Conservation (phyloP, 1,140 invertebrate species). For the Palaemon carinicauda region DNA sequence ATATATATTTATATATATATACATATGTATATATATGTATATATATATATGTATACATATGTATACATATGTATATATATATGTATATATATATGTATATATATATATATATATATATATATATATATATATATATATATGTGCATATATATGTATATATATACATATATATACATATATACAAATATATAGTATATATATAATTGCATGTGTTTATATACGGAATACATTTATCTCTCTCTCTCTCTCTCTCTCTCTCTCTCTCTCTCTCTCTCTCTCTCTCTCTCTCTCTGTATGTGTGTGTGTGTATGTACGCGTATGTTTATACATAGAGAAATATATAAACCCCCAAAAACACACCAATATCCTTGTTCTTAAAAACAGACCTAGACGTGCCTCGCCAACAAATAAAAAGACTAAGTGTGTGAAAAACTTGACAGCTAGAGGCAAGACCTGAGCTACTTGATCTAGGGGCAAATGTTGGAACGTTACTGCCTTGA, state of each 20-base stretch:
- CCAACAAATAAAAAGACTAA: too few species aligned
- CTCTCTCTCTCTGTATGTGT: background rate
- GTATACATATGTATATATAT: background rate
- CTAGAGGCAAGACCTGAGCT: too few species aligned
- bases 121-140: background rate
- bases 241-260: too few species aligned
- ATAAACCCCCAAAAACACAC: background rate
- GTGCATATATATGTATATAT: background rate
- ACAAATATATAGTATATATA: background rate
- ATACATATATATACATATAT: background rate
- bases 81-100: background rate
- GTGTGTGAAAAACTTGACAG: too few species aligned
- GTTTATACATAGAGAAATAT: background rate
- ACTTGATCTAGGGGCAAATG: too few species aligned
- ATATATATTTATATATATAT: background rate
- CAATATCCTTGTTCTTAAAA: too few species aligned
- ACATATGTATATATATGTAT: background rate
- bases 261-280: too few species aligned
- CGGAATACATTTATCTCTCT: too few species aligned
- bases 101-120: background rate
- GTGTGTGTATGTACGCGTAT: background rate
- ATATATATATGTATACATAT: background rate
- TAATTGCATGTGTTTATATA: background rate
- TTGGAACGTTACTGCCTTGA: too few species aligned
- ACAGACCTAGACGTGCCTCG: too few species aligned